Evolutionary conservation across 2,797 vertebrate genomes (phyloP).

Genomic region (Channallabes apus): DNA sequence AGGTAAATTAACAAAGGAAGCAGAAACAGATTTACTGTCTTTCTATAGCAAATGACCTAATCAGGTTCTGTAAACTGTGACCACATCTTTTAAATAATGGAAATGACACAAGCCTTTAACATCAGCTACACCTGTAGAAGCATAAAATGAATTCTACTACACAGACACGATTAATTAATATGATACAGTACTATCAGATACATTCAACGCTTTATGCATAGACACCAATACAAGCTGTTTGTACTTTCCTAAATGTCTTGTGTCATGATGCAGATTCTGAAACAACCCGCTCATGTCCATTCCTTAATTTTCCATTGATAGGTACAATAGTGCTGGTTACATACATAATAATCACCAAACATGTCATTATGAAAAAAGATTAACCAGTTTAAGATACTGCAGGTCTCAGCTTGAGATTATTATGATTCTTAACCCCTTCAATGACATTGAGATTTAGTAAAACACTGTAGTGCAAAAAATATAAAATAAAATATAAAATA

Average conservation of each 20-base stretch:
- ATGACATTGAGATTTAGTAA: neutral
- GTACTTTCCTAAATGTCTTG: neutral
- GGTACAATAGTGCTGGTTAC: neutral
- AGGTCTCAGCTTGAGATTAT: neutral
- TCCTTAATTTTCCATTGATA: neutral
- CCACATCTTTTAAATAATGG: neutral
- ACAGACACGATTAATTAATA: neutral
- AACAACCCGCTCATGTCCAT: neutral
- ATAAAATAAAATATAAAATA: neutral
- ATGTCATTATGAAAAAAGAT: neutral
- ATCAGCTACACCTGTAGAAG: too few relatives aligned
- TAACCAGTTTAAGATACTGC: neutral
- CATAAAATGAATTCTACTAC: neutral
- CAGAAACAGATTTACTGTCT: neutral
- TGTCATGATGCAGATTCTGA: neutral
- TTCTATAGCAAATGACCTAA: conserved; percentile 6
- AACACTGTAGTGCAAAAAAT: neutral
- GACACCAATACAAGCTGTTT: neutral
- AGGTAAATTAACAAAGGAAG: neutral
- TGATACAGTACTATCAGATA: neutral
- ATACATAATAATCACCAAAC: too few relatives aligned
- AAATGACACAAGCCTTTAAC: neutral
- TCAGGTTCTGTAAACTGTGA: neutral
- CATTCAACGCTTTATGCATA: neutral
- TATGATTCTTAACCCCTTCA: too few relatives aligned